Evolutionary conservation across 2,888 invertebrate species (phyloP), one percentile per base, ranked within the genome.

Genomic region (Neoitamus cyanurus): DNA sequence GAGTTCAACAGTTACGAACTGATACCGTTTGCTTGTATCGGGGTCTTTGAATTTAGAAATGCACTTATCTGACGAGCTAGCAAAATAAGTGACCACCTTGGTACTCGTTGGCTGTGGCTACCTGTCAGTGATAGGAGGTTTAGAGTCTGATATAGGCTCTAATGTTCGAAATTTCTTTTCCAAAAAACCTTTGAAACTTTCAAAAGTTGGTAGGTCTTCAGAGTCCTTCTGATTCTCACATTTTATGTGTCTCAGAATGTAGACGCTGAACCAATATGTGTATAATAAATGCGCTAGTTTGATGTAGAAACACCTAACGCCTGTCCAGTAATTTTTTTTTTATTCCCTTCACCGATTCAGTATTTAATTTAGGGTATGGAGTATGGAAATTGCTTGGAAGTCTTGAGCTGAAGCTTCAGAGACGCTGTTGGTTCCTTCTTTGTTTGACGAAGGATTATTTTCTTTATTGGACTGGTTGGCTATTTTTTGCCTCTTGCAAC

Each of bases 191-290:
- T 58, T 58, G 58, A 58, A 58, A 3, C 5, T 20, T 2, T 58
- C 58, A 58, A 58, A 58, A 0, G 58, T 15, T 1, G 58, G 2
- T 2, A 58, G 11, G 3, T 20, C 58, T n/a, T 58, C 58, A 1
- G 15, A 1, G 5, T 85, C n/a, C 87, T 85, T 20, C 88, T 88
- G 85, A 85, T 88, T 1, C 88, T 88, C 2, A 13, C 9, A 1
- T 84, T n/a, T 83, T 87, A 87, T 1, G 88, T 88, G 85, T 89
- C 88, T 15, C 87, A 87, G 85, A 2, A 4, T 5, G 58, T 1
- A 58, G 58, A 1, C 58, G 58, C 2, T 58, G 58, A 3, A 58
- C 20, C 58, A 58, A 3, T 11, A 58, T 58, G 11, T 58, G 58
- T n/a, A 58, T 58, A 6, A 58, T 6, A 2, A 58, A 9, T 58